Conservation (phyloP, 2,113 vertebrate genomes). For the Garra rufa region DNA sequence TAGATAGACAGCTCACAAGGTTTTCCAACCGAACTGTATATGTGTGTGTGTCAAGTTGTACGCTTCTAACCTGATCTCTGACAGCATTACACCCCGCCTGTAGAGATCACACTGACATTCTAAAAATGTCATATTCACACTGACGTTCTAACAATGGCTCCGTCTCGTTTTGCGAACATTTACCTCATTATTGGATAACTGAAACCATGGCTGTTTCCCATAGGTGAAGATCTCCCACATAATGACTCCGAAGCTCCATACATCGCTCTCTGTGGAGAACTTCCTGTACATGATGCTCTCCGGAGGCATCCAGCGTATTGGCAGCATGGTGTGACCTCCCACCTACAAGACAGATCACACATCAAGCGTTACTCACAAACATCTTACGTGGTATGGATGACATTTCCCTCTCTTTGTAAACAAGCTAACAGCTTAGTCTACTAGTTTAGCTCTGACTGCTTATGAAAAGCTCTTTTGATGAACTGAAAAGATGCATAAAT, state of each 20-base stretch:
- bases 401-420: neutral
- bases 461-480: neutral
- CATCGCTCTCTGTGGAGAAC: conserved; percentile 96
- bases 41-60: neutral
- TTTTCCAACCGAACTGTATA: neutral
- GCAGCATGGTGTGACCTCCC: conserved; percentile 97
- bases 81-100: neutral
- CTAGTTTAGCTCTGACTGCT: neutral
- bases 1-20: neutral
- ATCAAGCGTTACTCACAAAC: neutral
- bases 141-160: conserved; percentile 2
- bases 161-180: neutral
- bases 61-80: neutral
- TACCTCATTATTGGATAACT: conserved; percentile 98
- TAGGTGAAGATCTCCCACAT: conserved; percentile 99
- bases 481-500: neutral
- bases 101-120: neutral
- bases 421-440: neutral
- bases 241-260: conserved; percentile 98
- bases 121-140: conserved; percentile 38
- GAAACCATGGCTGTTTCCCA: conserved; percentile 98
- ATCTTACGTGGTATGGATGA: neutral
- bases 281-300: conserved; percentile 99
- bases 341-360: conserved; percentile 77
- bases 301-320: conserved; percentile 98